Evolutionary conservation across 2,113 vertebrate species (phyloP), one percentile per base, ranked within the genome.

Genomic region (Cromileptes altivelis): DNA sequence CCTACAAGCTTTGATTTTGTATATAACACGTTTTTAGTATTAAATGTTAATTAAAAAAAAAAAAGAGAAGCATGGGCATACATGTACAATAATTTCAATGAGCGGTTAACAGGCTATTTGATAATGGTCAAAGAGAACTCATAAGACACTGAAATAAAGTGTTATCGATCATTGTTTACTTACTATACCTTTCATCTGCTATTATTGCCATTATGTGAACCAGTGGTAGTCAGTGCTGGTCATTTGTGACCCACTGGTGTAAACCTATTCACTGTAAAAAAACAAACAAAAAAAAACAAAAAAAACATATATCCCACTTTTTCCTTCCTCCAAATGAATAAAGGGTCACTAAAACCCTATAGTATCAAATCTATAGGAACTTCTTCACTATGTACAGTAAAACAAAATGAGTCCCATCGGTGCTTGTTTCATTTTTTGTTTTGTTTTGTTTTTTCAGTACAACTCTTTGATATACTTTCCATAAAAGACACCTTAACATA

Each of bases 211-310:
- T 53, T 14, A 52, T 1, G 72, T 80, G 77, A 88, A 85, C 74
- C 68, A 63, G 57, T 21, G 67, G 40, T 33, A 4, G 70, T 81
- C 61, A 80, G 74, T 78, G 74, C 30, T 81, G 37, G 49, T 52
- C 69, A 17, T 60, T 17, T 45, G 63, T 50, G 73, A 86, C 76
- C 55, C 65, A 68, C 65, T 63, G 55, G 67, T 74, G 85, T 86
- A 90, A 91, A 93, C 87, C 58, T 37, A 63, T 30, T 56, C n/a
- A 70, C 53, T 70, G 70, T 76, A 67, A 60, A 50, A 17, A 64
- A 25, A 14, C n/a, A 23, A 4, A 45, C n/a, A 62, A 11, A 42
- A 64, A n/a, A 14, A 15, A 4, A 45, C 23, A 45, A 23, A 49
- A 17, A 49, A 14, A 1, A 58, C 73, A 57, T 18, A 42, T 6